Evolutionary conservation across 1,140 invertebrate species (phyloP).

Genomic region (Stegodyphus dumicola): DNA sequence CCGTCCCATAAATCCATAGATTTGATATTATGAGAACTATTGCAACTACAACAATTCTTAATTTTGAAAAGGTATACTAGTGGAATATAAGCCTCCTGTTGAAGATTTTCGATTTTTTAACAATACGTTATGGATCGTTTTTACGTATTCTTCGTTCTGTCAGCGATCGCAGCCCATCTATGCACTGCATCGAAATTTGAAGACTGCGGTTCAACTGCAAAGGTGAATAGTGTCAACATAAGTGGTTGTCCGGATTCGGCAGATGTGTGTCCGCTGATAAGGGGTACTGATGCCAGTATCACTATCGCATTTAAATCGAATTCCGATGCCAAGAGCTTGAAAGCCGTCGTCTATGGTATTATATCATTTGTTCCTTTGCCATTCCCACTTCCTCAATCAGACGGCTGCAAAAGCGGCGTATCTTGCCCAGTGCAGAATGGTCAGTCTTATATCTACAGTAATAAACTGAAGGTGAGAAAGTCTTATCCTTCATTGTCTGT

Average conservation of each 20-base stretch:
- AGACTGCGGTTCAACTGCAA: background rate
- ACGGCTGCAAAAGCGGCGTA: constrained; percentile 76
- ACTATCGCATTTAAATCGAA: background rate
- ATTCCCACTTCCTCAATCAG: constrained; percentile 75
- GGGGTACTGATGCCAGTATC: background rate
- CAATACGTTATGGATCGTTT: background rate
- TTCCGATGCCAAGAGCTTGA: constrained; percentile 49
- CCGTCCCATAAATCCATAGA: too few species aligned
- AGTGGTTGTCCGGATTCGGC: background rate
- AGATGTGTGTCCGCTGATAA: background rate
- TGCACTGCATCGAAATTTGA: background rate
- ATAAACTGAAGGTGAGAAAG: constrained; percentile 73
- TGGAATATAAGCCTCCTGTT: too few species aligned
- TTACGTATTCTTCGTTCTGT: background rate
- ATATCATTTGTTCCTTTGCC: constrained; percentile 77
- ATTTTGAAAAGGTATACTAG: too few species aligned
- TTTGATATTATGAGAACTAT: too few species aligned
- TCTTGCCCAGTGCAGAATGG: constrained; percentile 75
- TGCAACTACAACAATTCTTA: too few species aligned
- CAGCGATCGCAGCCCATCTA: background rate
- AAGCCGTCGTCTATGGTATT: constrained; percentile 77
- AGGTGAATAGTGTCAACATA: background rate
- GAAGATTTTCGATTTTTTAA: too few species aligned
- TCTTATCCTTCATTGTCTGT: constrained; percentile 76
- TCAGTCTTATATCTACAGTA: constrained; percentile 72